These are phyloP conservation scores for Sylvilagus floridanus DNA, from an alignment of 2,797 vertebrate genomes.

Conservation along the genomic window DNA sequence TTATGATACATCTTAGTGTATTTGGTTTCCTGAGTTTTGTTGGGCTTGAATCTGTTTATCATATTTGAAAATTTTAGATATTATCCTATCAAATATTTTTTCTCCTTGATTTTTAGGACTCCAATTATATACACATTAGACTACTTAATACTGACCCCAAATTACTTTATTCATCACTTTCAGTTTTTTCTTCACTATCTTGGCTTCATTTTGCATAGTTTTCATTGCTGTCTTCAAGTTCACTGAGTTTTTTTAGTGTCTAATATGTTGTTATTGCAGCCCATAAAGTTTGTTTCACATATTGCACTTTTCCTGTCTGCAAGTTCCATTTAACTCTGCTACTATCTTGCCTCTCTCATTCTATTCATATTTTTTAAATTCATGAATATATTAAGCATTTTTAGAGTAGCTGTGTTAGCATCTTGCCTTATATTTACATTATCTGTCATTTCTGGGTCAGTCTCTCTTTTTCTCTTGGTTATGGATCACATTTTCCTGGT, in stretches of 20 bases:
- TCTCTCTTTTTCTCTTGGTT: not conserved
- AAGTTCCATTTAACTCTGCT: conserved; percentile 1
- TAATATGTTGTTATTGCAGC: not conserved
- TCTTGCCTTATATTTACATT: not conserved
- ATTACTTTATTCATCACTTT: not conserved
- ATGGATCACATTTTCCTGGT: not conserved
- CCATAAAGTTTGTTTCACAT: not conserved
- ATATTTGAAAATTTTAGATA: not conserved
- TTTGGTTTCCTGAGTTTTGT: not conserved
- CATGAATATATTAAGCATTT: not conserved
- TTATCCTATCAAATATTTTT: not conserved
- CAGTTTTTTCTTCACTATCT: not conserved
- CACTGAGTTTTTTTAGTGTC: not conserved
- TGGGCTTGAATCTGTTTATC: not conserved
- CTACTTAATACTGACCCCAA: not conserved
- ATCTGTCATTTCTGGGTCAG: not conserved
- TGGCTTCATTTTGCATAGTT: not conserved
- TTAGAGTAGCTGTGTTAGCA: not conserved
- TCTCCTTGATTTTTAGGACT: not conserved
- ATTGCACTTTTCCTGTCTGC: not conserved
- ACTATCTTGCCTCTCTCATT: not conserved
- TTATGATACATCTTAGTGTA: not conserved
- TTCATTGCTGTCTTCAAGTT: not conserved
- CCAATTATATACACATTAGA: not conserved
- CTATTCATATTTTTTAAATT: conserved; percentile 14